These are phyloP conservation scores for Leptodactylus fuscus DNA, from an alignment of 2,113 vertebrate genomes.

Conservation along the genomic window DNA sequence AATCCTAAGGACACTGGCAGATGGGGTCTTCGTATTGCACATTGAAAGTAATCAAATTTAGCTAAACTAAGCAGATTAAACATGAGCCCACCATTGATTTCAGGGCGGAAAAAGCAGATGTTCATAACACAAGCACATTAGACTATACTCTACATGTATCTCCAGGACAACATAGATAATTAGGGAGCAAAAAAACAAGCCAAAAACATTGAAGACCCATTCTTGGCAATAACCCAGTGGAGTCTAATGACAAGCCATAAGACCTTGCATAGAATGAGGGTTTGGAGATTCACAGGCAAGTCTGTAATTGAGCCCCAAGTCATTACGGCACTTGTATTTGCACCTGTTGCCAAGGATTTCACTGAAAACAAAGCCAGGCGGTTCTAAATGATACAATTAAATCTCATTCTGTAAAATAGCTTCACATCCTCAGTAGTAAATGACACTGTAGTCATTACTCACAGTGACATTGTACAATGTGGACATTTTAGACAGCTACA, in stretches of 20 bases:
- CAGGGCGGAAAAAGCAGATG: background rate
- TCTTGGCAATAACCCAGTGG: background rate
- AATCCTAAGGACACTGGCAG: too few relatives aligned
- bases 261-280: background rate
- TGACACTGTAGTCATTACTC: conserved; percentile 31
- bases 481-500: conserved; percentile 5
- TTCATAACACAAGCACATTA: background rate
- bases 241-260: conserved; percentile 1
- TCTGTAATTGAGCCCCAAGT: background rate
- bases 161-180: background rate
- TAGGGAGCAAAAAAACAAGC: background rate
- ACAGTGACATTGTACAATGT: background rate
- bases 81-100: background rate
- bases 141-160: background rate
- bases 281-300: background rate
- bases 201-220: background rate
- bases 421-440: conserved; percentile 13
- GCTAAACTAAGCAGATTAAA: background rate
- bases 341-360: conserved; percentile 24
- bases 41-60: too few relatives aligned
- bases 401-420: conserved; percentile 7
- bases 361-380: conserved; percentile 3
- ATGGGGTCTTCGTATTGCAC: too few relatives aligned
- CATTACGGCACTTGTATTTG: background rate
- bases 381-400: background rate